These are phyloP conservation scores for Planiliza haematocheilus DNA, from an alignment of 2,113 vertebrate genomes.

Conservation along the genomic window DNA sequence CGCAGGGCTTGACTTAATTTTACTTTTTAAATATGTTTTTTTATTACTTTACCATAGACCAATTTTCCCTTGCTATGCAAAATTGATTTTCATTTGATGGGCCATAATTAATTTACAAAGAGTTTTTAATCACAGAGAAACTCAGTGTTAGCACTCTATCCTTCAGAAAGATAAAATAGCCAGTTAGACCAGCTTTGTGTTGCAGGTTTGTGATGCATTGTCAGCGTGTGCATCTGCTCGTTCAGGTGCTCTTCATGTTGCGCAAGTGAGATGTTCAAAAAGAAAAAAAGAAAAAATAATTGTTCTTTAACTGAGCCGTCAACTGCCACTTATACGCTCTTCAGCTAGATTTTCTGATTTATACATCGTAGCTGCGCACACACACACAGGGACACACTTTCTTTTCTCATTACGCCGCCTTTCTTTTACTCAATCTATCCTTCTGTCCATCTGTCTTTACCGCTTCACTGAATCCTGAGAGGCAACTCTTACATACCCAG, in stretches of 20 bases:
- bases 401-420: conserved; percentile 3
- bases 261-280: background rate
- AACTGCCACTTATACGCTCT: conserved; percentile 43
- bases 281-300: conserved; percentile 3
- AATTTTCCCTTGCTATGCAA: no score
- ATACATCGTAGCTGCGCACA: conserved; percentile 4
- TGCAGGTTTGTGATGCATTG: background rate
- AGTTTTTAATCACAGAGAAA: background rate
- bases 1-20: no score
- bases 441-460: conserved; percentile 47
- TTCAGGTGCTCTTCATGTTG: background rate
- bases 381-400: conserved; percentile 15
- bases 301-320: conserved; percentile 29
- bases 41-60: no score
- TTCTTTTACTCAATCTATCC: conserved; percentile 6
- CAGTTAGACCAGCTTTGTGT: background rate
- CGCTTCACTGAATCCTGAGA: conserved; percentile 1
- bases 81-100: background rate
- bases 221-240: background rate
- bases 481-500: conserved; percentile 10
- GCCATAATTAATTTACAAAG: background rate
- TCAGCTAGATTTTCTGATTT: conserved; percentile 18
- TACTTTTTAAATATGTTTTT: no score
- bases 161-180: background rate
- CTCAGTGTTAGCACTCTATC: background rate